Evolutionary conservation across 2,797 vertebrate species (phyloP), one percentile per base, ranked within the genome.

Genomic region (Catamblyrhynchus diadema): DNA sequence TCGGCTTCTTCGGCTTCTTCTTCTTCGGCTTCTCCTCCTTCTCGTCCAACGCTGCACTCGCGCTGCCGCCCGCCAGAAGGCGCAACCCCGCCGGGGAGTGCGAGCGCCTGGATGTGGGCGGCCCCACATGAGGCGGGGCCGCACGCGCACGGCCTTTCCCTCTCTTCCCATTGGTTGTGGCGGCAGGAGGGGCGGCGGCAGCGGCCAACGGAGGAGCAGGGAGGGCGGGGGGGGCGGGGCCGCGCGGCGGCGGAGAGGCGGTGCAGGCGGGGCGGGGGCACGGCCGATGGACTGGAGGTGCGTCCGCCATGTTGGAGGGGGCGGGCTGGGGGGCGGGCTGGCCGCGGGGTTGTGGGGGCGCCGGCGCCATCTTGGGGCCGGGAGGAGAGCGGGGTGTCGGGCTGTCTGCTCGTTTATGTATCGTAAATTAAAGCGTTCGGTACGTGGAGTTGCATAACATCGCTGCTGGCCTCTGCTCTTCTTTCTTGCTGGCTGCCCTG

Each of bases 311-410:
- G 15, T 77, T 85, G 45, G 61, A 35, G 51, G 37, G 35, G 81
- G 69, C 59, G 80, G 80, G 67, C 0, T 20, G 57, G 41, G 57
- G 70, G 61, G 39, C 27, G 71, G 53, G 39, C n/a, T 8, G 28
- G 6, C 0, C 8, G 39, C 13, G 17, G 16, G 35, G 56, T 25
- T 12, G 57, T 6, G 74, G 42, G 59, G 67, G 44, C 44, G 32
- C 27, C 19, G 85, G 16, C 67, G 67, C 75, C 75, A 32, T 73
- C 60, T 45, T 53, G 67, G 67, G n/a, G 20, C 37, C 10, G 14
- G 35, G 0, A 2, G 1, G 15, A 7, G 42, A 0, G 9, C 4
- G 19, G 11, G 7, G 3, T 4, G 1, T 3, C 5, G 23, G 14
- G 39, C 15, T 41, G 6, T 2, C 8, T 2, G 2, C 9, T n/a